Conservation (phyloP, 2,797 vertebrate species). For the Meda fulgida region DNA sequence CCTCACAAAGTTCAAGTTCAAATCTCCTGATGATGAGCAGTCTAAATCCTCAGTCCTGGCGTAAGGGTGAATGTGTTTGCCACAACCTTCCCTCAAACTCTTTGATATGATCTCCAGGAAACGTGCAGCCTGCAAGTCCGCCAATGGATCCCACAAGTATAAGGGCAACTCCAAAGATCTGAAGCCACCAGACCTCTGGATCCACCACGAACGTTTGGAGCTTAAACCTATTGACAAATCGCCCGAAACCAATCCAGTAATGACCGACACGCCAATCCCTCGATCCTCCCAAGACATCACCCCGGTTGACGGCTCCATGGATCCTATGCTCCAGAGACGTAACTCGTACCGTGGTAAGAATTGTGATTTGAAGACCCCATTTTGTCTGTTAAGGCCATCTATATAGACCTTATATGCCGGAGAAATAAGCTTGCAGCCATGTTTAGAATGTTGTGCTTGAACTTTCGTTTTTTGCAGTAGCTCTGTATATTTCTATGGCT, state of each 20-base stretch:
- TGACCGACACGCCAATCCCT: constrained; percentile 96
- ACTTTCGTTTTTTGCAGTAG: neutral
- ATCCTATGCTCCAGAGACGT: constrained; percentile 91
- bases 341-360: constrained; percentile 94
- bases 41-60: neutral
- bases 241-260: constrained; percentile 94
- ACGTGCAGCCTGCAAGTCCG: constrained; percentile 93
- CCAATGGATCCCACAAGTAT: constrained; percentile 97
- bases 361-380: constrained; percentile 14
- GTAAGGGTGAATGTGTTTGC: neutral
- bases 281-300: constrained; percentile 96
- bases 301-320: constrained; percentile 89
- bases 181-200: constrained; percentile 98
- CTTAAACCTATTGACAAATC: constrained; percentile 99
- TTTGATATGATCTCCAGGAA: constrained; percentile 78
- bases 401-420: neutral
- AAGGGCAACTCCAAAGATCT: constrained; percentile 97
- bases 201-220: constrained; percentile 96
- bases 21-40: neutral
- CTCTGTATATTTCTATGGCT: neutral
- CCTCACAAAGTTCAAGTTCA: neutral
- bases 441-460: neutral
- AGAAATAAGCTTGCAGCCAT: neutral
- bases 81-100: neutral
- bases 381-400: neutral